Base-by-base conservation (phyloP, 2,888 invertebrate genomes). In the Minunthozetes semirufus region DNA sequence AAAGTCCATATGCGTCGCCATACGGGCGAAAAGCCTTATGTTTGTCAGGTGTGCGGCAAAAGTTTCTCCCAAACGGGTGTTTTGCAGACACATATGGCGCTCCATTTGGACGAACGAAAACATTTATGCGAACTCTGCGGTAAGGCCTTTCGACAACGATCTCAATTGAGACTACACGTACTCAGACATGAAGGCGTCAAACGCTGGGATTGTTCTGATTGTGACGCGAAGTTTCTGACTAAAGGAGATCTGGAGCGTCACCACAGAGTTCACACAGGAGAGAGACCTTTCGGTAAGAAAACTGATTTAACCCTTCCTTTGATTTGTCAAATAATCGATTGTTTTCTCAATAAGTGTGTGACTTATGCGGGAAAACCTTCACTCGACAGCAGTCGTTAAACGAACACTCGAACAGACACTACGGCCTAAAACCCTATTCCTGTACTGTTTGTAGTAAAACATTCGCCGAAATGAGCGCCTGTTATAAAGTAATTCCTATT, bases 201-300 rank as follows among this genome's bases (percentile, higher is more conserved):
- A 77, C 80, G 79, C 72, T 81, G 78, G 76, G 74, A 78, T 8
- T 81, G 81, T 75, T 46, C 75, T 1, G 72, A 77, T 33, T 81
- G 81, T 76, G 75, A 79, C 15, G 78, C 80, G 8, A 79, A 78
- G 68, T 81, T 81, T 73, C 80, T 83, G 56, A 81, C 82, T 5
- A 83, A 82, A 82, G 82, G 84, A 83, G 78, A 83, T 76, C 79
- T 83, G 75, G 80, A 80, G 11, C 80, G 84, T 19, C 84, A 84
- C 76, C 77, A 77, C 48, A 77, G 81, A 29, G 81, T 80, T n/a
- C 83, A 84, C 77, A 82, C 83, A 27, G 83, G 82, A 0, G 82
- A 82, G 72, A 79, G 82, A 53, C 83, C 83, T 1, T 84, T 80
- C 78, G 33, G 33, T 33, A 33, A 33, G 3, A 5, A 33, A 33